These are phyloP conservation scores for Melanotaenia maccullochi DNA, from an alignment of 2,797 vertebrate genomes.

Conservation along the genomic window DNA sequence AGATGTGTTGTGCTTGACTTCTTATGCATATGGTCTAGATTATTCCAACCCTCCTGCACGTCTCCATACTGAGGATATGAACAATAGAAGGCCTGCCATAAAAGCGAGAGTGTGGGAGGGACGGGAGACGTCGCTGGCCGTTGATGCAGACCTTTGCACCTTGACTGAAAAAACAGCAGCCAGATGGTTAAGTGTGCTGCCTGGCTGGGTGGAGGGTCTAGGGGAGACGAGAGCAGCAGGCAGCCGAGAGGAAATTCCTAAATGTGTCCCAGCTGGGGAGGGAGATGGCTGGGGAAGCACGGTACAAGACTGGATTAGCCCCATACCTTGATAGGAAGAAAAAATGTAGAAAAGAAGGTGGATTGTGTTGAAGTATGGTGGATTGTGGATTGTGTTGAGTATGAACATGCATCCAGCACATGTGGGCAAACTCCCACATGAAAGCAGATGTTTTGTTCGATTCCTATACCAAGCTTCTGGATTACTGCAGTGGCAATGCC, in stretches of 20 bases:
- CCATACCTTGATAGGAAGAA: slow-evolving; percentile 74
- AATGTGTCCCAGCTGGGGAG: slow-evolving; percentile 82
- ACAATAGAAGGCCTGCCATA: slow-evolving; percentile 76
- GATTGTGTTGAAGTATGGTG: too few relatives aligned
- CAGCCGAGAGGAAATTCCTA: slow-evolving; percentile 80
- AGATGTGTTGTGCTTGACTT: slow-evolving; percentile 82
- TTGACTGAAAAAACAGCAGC: slow-evolving; percentile 59
- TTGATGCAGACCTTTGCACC: slow-evolving; percentile 75
- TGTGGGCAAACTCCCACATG: slow-evolving; percentile 32
- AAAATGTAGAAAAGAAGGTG: slow-evolving; percentile 52
- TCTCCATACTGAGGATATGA: slow-evolving; percentile 74
- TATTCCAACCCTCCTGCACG: slow-evolving; percentile 67
- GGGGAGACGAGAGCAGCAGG: slow-evolving; percentile 27
- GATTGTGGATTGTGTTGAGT: slow-evolving; percentile 16
- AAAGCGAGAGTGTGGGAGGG: slow-evolving; percentile 70
- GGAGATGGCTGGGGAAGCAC: slow-evolving; percentile 49
- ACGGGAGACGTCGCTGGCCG: slow-evolving; percentile 61
- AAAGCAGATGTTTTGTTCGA: slow-evolving; percentile 3
- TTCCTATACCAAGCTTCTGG: not conserved
- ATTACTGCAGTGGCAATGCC: not conserved
- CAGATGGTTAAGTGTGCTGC: slow-evolving; percentile 76
- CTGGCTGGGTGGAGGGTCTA: slow-evolving; percentile 38
- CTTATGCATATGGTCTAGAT: slow-evolving; percentile 77
- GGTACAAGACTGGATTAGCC: slow-evolving; percentile 56
- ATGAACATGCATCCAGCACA: slow-evolving; percentile 50